Base-by-base conservation (phyloP, 1,140 invertebrate species). In the Zaprionus tsacasi region DNA sequence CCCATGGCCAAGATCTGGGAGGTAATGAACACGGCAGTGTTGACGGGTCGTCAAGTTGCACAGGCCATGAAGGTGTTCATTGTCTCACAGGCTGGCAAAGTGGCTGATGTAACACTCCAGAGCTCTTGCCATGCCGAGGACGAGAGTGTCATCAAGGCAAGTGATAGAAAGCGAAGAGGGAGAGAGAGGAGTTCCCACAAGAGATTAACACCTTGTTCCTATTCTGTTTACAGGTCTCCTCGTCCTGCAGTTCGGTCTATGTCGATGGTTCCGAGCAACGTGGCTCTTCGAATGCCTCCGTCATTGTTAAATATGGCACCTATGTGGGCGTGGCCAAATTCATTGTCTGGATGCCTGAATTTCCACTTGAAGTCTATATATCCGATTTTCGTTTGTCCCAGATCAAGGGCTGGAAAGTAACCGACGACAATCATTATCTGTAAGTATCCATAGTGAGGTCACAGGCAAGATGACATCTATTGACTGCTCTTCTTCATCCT, bases 1-100 rank as follows among this genome's bases (percentile, higher is more conserved):
- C 97, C 98, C 6, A 98, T 99, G 90, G 97, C 98, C 38, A 99
- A 99, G 98, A 98, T 97, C 91, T 98, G 96, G 95, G 97, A 99
- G 93, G 95, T 99, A 13, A 95, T 99, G 92, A 99, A 99, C 93
- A 98, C 98, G 3, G 98, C 98, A 0, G 96, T 99, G 64, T 93
- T 99, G 77, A 99, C 98, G 0, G 98, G 98, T 1, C 95, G 96
- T 38, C 97, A 98, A 93, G 97, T 99, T 59, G 98, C 97, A 3
- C 97, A 98, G 81, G 96, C 98, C 6, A 97, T 99, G 96, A 98
- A 98, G 93, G 96, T 99, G 48, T 97, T 98, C 91, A 97, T 98
- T 75, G 97, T 99, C 2, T 98, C 97, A 36, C 97, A 98, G 91
- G 96, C 97, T 0, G 98, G 98, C 30, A 97, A 97, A 93, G 96